Base-by-base conservation (phyloP, 2,888 invertebrate species). In the Zygogramma bicolorata region DNA sequence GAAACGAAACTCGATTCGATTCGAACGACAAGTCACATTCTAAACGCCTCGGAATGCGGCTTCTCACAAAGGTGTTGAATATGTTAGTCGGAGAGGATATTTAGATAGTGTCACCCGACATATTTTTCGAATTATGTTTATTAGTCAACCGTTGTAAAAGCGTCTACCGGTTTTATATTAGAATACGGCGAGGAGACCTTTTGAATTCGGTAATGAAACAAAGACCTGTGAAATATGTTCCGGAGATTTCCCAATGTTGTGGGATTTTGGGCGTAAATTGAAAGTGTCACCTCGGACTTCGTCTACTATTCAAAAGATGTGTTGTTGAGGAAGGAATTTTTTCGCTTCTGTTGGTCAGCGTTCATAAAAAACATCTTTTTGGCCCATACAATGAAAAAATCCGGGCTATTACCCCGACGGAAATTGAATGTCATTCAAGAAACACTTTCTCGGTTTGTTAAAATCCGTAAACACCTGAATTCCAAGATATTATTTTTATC, bases 41-140 rank as follows among this genome's bases (percentile, higher is more conserved):
- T 76, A 79, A 80, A 77, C 75, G 74, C 58, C n/a, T n/a, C 68
- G 84, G 84, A 84, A 84, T 84, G 84, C 84, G 85, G 84, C 81
- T 83, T 80, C 78, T 72, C 82, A 83, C 84, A 85, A 85, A 85
- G 84, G 85, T 85, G 84, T 84, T 85, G 84, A 85, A 84, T 84
- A 83, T 80, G 83, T 84, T 84, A 82, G 83, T 81, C 80, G 78
- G 81, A 80, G 81, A 81, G 82, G 79, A 84, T 84, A 83, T 84
- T 84, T 84, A 83, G 84, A 83, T 84, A 83, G 81, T 83, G 84
- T 84, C 84, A 81, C 81, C 82, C 80, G 81, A 82, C 82, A 81
- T 81, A 84, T 84, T 82, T 82, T 83, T 82, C 80, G 83, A 83
- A 83, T 84, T 84, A 84, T 81, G 81, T 82, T 84, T 84, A 84